These are phyloP conservation scores for Gobiocypris rarus DNA, from an alignment of 2,113 vertebrate species.

Conservation along the genomic window DNA sequence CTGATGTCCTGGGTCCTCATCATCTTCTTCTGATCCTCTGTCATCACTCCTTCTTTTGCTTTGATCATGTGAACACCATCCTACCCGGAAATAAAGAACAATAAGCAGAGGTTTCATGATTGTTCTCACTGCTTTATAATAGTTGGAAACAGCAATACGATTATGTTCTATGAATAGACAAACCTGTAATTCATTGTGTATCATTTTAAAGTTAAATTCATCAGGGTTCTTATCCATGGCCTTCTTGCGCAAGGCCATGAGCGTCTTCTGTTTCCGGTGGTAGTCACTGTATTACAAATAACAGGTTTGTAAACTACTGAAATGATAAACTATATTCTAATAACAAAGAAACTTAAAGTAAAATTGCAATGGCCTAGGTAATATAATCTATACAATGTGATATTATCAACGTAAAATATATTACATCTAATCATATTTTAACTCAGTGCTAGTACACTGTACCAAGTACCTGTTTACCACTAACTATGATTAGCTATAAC, in stretches of 20 bases:
- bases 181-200: slow-evolving; percentile 83
- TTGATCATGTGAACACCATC: slow-evolving; percentile 87
- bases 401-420: background rate
- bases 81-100: slow-evolving; percentile 64
- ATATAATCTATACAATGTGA: background rate
- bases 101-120: background rate
- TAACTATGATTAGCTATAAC: background rate
- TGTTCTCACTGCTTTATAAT: background rate
- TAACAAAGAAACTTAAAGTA: background rate
- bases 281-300: slow-evolving; percentile 80
- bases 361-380: background rate
- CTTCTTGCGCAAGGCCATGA: slow-evolving; percentile 87
- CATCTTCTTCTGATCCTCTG: slow-evolving; percentile 89
- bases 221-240: slow-evolving; percentile 95
- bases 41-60: slow-evolving; percentile 77
- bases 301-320: background rate
- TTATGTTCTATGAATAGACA: background rate
- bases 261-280: slow-evolving; percentile 88
- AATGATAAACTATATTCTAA: background rate
- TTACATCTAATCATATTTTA: background rate
- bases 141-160: background rate
- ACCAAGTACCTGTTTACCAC: background rate
- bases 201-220: slow-evolving; percentile 98
- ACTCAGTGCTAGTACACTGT: background rate
- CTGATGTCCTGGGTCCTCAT: slow-evolving; percentile 93